Conservation (phyloP, 1,140 invertebrate species). For the Bradysia coprophila region DNA sequence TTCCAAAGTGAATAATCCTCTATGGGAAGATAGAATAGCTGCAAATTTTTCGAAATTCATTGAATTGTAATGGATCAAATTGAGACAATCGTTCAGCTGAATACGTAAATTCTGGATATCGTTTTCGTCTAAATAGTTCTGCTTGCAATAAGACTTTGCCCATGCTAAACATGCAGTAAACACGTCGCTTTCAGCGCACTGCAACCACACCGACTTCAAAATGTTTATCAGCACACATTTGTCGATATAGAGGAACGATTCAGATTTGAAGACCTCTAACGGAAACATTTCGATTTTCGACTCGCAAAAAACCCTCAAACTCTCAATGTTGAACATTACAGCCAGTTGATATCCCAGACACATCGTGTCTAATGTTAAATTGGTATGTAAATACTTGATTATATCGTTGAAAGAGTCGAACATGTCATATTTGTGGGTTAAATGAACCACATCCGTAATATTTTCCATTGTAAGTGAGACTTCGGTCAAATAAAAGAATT, state of each 20-base stretch:
- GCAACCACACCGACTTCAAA: neutral
- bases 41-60: neutral
- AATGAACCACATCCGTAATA: neutral
- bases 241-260: neutral
- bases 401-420: neutral
- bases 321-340: neutral
- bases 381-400: neutral
- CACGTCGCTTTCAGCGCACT: neutral
- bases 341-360: neutral
- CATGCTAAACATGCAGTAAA: neutral
- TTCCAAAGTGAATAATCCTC: neutral
- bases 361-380: neutral
- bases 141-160: neutral
- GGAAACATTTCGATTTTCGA: neutral
- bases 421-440: neutral
- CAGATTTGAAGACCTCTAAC: neutral
- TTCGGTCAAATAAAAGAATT: neutral
- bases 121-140: neutral
- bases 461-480: neutral
- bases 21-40: neutral
- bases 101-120: neutral
- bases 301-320: neutral
- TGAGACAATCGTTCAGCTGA: neutral
- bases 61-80: neutral
- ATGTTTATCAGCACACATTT: neutral